Conservation (phyloP, 2,888 invertebrate genomes). For the Candidula unifasciata region DNA sequence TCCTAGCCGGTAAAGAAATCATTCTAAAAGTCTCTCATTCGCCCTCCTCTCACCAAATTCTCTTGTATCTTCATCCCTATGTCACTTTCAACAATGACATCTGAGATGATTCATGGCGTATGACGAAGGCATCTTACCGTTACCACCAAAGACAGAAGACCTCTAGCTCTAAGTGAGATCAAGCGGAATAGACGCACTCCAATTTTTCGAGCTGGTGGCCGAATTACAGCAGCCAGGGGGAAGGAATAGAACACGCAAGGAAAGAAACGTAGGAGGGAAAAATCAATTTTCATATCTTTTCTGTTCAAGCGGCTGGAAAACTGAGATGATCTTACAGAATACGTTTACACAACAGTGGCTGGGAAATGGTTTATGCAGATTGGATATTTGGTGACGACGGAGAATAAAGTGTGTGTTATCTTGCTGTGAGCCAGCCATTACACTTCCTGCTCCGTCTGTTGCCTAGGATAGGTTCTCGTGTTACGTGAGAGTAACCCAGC, state of each 20-base stretch:
- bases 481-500: neutral
- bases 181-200: constrained; percentile 15
- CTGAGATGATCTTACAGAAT: constrained; percentile 35
- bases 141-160: neutral
- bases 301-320: constrained; percentile 7
- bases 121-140: neutral
- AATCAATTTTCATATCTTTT: constrained; percentile 36
- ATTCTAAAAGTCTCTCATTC: too few relatives aligned
- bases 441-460: neutral
- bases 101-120: neutral
- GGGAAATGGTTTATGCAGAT: constrained; percentile 5
- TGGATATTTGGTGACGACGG: constrained; percentile 2
- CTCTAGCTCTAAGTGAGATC: neutral
- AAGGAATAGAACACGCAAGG: neutral
- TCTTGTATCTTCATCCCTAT: neutral
- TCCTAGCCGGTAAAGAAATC: too few relatives aligned
- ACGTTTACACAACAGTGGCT: constrained; percentile 15
- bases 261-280: neutral
- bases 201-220: neutral
- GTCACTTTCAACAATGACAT: neutral
- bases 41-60: neutral
- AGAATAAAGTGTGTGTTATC: neutral
- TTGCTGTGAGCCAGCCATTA: neutral
- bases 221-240: neutral
- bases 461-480: too few relatives aligned